Conservation (phyloP, 2,797 vertebrate genomes). For the Podarcis lilfordi region DNA sequence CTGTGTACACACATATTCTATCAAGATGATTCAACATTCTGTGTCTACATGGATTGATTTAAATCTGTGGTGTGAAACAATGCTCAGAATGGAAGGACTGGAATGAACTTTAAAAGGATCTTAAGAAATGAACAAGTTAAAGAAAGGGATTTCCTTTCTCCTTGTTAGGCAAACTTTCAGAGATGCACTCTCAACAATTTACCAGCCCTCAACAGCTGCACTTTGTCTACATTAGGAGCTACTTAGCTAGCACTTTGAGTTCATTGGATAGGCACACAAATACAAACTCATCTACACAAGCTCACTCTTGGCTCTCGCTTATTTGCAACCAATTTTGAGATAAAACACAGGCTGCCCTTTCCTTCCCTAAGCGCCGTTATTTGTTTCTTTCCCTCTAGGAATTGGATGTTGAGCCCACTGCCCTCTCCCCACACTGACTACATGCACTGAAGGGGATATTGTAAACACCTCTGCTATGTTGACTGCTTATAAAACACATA, state of each 20-base stretch:
- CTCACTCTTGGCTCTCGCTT: background rate
- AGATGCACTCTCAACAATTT: constrained; percentile 6
- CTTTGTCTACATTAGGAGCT: background rate
- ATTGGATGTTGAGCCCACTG: background rate
- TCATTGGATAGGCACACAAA: background rate
- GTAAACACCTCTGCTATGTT: background rate
- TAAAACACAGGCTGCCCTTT: background rate
- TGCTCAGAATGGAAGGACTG: background rate
- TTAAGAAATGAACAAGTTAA: background rate
- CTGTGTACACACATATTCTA: background rate
- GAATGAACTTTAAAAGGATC: too few species aligned
- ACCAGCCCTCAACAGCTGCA: background rate
- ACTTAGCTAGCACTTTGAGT: background rate
- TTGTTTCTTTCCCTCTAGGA: background rate
- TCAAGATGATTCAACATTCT: background rate
- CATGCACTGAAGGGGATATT: background rate
- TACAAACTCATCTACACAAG: background rate
- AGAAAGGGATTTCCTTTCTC: background rate
- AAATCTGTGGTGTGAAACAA: background rate
- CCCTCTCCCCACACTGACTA: background rate
- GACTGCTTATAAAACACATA: background rate
- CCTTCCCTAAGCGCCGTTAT: background rate
- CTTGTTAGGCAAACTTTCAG: constrained; percentile 36
- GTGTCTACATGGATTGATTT: background rate
- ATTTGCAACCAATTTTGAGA: constrained; percentile 17